Evolutionary conservation across 2,797 vertebrate genomes (phyloP).

Genomic region (Falco berigora): DNA sequence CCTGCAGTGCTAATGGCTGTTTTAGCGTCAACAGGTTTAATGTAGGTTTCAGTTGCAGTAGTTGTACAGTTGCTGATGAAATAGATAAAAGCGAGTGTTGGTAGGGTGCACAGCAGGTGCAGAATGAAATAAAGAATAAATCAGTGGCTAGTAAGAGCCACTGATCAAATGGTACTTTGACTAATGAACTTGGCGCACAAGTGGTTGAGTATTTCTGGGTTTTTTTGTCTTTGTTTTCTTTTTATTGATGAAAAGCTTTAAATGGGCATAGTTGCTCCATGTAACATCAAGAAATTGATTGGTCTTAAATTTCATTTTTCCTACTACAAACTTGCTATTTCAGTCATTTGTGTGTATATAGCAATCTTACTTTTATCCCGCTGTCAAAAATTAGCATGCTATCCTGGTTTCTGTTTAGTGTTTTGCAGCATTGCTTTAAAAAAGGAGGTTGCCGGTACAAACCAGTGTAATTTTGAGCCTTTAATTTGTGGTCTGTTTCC

Average conservation of each 20-base stretch:
- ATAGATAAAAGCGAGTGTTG: background rate
- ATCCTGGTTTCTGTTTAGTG: background rate
- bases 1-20: slow-evolving; percentile 15
- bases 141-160: background rate
- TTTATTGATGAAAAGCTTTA: background rate
- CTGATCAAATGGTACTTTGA: background rate
- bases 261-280: background rate
- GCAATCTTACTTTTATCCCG: background rate
- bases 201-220: background rate
- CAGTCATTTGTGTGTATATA: background rate
- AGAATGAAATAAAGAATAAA: background rate
- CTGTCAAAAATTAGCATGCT: background rate
- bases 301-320: background rate
- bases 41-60: background rate
- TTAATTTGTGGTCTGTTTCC: background rate
- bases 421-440: background rate
- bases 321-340: background rate
- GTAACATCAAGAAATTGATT: background rate
- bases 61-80: background rate
- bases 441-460: background rate
- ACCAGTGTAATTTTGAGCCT: background rate
- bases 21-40: background rate
- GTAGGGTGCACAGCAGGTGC: slow-evolving; percentile 1
- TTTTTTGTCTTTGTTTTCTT: background rate
- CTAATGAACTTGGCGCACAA: background rate